Base-by-base conservation (phyloP, 2,888 invertebrate species). In the Drepanosiphum platanoidis region DNA sequence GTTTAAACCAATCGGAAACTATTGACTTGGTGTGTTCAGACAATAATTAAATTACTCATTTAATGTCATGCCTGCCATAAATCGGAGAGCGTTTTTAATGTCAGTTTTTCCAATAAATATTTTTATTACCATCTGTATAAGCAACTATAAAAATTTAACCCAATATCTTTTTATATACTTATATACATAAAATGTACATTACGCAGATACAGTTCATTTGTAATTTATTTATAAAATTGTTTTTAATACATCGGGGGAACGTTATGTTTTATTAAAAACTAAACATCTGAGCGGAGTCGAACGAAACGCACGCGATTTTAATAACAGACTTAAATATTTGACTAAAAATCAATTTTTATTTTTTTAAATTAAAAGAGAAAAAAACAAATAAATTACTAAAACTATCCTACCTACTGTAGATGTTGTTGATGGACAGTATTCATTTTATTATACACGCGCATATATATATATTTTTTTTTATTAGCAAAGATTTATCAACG, bases 401-500 rank as follows among this genome's bases (percentile, higher is more conserved):
- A 78, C 27, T 18, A 52, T 13, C 52, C 22, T n/a, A 32, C 46
- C 34, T 80, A 36, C 9, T 52, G 32, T 66, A 70, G 4, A 52
- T 58, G 36, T 32, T 42, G 30, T 39, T 58, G 46, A 39, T 61
- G 32, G 61, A 42, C 58, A 58, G 13, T 39, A 61, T 70, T 68
- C 22, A 30, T 71, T 81, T 66, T 68, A 7, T 79, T 80, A 42
- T 39, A 39, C 36, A n/a, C n/a, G n/a, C n/a, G n/a, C n/a, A n/a
- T n/a, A n/a, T n/a, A n/a, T n/a, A n/a, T n/a, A n/a, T 64, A 52
- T 71, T 22, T 30, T 72, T 32, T 58, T 75, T 66, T 83, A 66
- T 66, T 46, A 52, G 36, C n/a, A 61, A 66, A 46, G 27, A 66
- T 83, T 64, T 75, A 66, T 83, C 83, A 83, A 83, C 36, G 83